Base-by-base conservation (phyloP, 2,797 vertebrate genomes). In the Myotis daubentonii region DNA sequence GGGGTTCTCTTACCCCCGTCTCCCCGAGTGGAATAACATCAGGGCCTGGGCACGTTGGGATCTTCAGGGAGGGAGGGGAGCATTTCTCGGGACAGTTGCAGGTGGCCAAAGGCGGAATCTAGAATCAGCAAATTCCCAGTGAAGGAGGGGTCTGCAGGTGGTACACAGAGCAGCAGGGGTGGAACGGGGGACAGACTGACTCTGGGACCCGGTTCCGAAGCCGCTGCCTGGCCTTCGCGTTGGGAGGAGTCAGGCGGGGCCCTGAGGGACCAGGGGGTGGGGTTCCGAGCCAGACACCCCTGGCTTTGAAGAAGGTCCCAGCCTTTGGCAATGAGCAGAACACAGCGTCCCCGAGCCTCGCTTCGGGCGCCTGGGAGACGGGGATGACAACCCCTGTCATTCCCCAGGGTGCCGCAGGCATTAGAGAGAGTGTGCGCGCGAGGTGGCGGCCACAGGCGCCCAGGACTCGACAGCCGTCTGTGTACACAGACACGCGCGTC, bases 381-480 rank as follows among this genome's bases (percentile, higher is more conserved):
- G 47, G 38, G 72, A 11, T 55, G n/a, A 8, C 2, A 49, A 7
- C 68, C 0, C 6, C 6, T 12, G n/a, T 65, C 6, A 15, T n/a
- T 85, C 76, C 47, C 66, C 41, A 8, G 49, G 55, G 8, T 41
- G 28, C 79, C 22, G 2, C 28, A 2, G 65, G 17, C 36, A 2
- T 57, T 38, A 5, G 0, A 47, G 23, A 8, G 0, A 33, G 11
- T 0, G 25, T 6, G 12, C 6, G 25, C 0, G 25, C 25, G 12
- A 30, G 25, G 60, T 68, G 7, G 68, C 66, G 91, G 13, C 55
- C 36, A 30, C 22, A 51, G 30, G 2, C 53, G 60, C 30, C 51
- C 2, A 1, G 28, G 44, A 41, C 44, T 44, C 3, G 11, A 16
- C 76, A 70, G 76, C 60, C 78, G 4, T 62, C 65, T 25, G 4